Evolutionary conservation across 2,888 invertebrate genomes (phyloP).

Genomic region (Serrognathus titanus): DNA sequence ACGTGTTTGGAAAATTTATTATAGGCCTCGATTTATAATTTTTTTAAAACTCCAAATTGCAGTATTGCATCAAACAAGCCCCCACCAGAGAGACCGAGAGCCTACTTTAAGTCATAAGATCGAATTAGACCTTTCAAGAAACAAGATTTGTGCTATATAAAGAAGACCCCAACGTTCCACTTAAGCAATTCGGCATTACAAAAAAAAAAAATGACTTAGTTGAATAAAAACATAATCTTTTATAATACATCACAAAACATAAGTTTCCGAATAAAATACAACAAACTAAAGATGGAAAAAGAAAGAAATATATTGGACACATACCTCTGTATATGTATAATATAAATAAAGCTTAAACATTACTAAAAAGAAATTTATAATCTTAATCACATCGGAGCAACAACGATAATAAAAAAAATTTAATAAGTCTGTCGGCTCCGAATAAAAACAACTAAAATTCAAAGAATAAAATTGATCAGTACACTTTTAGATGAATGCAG

Average conservation of each 20-base stretch:
- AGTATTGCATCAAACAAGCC: too few relatives aligned
- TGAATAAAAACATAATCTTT: background rate
- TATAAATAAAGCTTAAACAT: too few relatives aligned
- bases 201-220: background rate
- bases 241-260: background rate
- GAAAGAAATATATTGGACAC: background rate
- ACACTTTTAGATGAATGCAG: slow-evolving; percentile 9
- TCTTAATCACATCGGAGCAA: too few relatives aligned
- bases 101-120: too few relatives aligned
- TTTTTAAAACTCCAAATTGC: too few relatives aligned
- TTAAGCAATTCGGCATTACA: background rate
- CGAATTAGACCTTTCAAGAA: too few relatives aligned
- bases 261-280: slow-evolving; percentile 1
- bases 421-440: background rate
- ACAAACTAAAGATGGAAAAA: background rate
- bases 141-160: too few relatives aligned
- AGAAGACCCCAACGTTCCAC: background rate
- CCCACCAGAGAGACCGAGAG: too few relatives aligned
- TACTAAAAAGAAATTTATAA: too few relatives aligned
- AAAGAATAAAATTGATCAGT: slow-evolving; percentile 1
- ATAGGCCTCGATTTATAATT: too few relatives aligned
- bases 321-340: too few relatives aligned
- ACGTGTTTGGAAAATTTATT: too few relatives aligned
- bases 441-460: background rate
- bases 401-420: background rate